Conservation (phyloP, 2,797 vertebrate genomes). For the Sebastes kiyomatsui region DNA sequence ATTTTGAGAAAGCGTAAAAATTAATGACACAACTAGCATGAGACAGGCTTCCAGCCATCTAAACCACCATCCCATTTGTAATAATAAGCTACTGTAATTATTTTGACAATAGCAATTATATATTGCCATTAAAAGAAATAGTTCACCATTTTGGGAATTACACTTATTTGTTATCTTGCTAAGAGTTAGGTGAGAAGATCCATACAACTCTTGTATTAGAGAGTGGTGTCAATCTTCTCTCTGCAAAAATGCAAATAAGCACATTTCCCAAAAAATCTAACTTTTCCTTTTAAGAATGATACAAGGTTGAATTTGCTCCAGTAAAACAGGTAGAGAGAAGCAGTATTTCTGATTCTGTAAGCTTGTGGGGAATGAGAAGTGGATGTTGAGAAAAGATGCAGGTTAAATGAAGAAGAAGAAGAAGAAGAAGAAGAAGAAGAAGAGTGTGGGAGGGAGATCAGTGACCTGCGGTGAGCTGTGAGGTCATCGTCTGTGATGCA, state of each 20-base stretch:
- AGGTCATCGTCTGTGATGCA: slow-evolving; percentile 91
- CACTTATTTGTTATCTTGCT: neutral
- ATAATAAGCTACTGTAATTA: neutral
- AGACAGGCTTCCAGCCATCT: neutral
- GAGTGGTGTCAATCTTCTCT: neutral
- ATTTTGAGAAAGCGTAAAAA: neutral
- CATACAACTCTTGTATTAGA: accelerated
- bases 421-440: neutral
- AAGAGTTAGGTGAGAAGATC: neutral
- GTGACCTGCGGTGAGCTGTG: slow-evolving; percentile 90
- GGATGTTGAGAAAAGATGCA: neutral
- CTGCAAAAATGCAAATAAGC: neutral
- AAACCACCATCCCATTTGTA: neutral
- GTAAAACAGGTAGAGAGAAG: neutral
- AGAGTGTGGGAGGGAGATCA: neutral
- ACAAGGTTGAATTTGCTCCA: neutral
- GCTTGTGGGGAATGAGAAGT: neutral
- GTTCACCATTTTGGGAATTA: neutral
- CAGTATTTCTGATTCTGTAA: no score
- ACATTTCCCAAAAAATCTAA: accelerated
- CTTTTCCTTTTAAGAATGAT: neutral
- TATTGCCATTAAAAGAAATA: neutral
- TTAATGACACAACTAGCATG: neutral
- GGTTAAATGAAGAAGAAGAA: neutral
- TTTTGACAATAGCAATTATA: neutral